Conservation (phyloP, 1,140 invertebrate species). For the Bombus difficillimus region DNA sequence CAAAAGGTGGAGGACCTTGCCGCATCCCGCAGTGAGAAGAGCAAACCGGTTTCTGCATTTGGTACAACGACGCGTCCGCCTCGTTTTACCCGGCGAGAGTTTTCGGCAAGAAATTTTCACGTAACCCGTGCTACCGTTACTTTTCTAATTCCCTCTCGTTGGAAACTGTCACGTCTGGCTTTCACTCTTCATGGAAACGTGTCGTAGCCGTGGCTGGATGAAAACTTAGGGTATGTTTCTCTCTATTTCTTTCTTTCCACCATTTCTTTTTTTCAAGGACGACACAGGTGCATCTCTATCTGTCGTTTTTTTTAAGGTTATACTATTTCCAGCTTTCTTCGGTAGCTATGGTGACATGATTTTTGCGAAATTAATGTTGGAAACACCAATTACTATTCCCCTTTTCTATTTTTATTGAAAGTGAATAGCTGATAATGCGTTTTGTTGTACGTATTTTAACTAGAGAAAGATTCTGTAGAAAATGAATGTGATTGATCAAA, state of each 20-base stretch:
- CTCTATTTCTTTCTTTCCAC: not conserved
- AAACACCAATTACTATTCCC: not conserved
- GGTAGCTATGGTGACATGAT: no score
- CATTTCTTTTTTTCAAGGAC: not conserved
- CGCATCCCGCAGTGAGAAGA: conserved; percentile 21
- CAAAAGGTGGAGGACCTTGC: conserved; percentile 59
- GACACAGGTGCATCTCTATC: not conserved
- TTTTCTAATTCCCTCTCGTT: conserved; percentile 24
- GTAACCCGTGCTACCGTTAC: conserved; percentile 6
- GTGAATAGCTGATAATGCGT: not conserved
- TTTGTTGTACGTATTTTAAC: not conserved
- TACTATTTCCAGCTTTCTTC: not conserved
- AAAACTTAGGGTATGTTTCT: conserved; percentile 28
- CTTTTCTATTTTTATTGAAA: not conserved
- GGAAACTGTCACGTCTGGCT: conserved; percentile 14
- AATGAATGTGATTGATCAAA: not conserved
- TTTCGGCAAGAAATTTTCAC: conserved; percentile 55
- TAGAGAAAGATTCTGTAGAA: not conserved
- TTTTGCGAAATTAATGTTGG: not conserved
- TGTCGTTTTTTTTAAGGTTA: not conserved
- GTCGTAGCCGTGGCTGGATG: not conserved
- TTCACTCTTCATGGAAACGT: conserved; percentile 27
- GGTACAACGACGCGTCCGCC: conserved; percentile 57
- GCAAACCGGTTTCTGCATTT: conserved; percentile 70
- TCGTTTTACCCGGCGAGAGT: conserved; percentile 45